Percentiles rank a stretch among this genome's conserved stretches.
Conservation (phyloP, 2,888 invertebrate species). For the Gari tellinella region DNA sequence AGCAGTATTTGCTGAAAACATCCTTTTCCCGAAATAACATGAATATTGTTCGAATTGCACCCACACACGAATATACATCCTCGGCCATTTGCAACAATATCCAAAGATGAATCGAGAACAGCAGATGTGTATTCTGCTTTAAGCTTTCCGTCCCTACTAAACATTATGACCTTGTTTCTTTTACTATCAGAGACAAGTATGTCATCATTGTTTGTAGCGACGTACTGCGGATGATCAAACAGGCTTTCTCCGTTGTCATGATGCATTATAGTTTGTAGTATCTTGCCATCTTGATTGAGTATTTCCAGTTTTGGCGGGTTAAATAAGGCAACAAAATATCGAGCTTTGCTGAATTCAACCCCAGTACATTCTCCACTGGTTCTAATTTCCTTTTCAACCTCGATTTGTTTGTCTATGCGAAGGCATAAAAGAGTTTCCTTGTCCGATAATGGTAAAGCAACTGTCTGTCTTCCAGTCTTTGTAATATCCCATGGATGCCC, state of each 20-base stretch:
- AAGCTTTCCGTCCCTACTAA: background rate
- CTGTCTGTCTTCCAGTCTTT: background rate
- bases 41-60: background rate
- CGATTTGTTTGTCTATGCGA: background rate
- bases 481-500: background rate
- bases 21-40: background rate
- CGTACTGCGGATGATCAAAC: slow-evolving; percentile 3
- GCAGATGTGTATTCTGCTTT: background rate
- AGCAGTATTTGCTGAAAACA: too few species aligned
- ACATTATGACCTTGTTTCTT: background rate
- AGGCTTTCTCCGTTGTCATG: background rate
- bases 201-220: background rate
- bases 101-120: background rate
- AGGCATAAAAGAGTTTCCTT: background rate
- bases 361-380: background rate
- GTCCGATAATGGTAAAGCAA: slow-evolving; percentile 2
- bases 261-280: background rate
- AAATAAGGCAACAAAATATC: background rate
- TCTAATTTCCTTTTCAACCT: background rate
- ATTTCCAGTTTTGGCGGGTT: background rate
- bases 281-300: background rate
- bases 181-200: background rate
- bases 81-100: background rate
- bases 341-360: background rate
- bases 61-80: background rate